Percentiles rank a stretch among this genome's conserved stretches.
These are phyloP conservation scores for Pedicia rivosa DNA, from an alignment of 2,888 invertebrate species.

Conservation along the genomic window DNA sequence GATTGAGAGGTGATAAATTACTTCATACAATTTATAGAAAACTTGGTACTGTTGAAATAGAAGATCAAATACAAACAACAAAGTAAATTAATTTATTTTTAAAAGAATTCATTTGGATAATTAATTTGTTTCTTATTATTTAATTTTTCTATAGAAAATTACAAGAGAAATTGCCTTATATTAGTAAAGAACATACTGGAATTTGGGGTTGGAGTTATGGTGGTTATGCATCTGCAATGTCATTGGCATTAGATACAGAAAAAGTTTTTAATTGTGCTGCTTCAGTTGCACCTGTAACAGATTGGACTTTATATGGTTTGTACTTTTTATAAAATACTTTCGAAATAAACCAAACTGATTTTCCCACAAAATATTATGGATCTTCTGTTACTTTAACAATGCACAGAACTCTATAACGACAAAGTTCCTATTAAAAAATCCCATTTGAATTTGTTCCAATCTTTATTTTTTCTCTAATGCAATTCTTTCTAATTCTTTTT, in stretches of 20 bases:
- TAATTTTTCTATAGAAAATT: too few relatives aligned
- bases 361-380: too few relatives aligned
- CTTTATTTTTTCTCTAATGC: too few relatives aligned
- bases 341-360: too few relatives aligned
- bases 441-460: too few relatives aligned
- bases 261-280: slow-evolving; percentile 82
- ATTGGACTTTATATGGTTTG: slow-evolving; percentile 95
- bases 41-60: slow-evolving; percentile 79
- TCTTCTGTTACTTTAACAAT: too few relatives aligned
- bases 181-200: slow-evolving; percentile 67
- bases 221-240: slow-evolving; percentile 82
- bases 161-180: slow-evolving; percentile 31
- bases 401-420: too few relatives aligned
- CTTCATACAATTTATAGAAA: slow-evolving; percentile 67
- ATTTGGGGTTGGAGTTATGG: slow-evolving; percentile 99
- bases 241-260: slow-evolving; percentile 57
- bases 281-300: slow-evolving; percentile 91
- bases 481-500: not conserved
- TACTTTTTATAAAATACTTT: too few relatives aligned
- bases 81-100: too few relatives aligned
- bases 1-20: slow-evolving; percentile 66
- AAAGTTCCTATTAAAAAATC: too few relatives aligned
- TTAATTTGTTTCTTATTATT: too few relatives aligned
- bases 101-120: too few relatives aligned
- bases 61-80: slow-evolving; percentile 78